Base-by-base conservation (phyloP, 2,113 vertebrate genomes). In the Corapipo altera region DNA sequence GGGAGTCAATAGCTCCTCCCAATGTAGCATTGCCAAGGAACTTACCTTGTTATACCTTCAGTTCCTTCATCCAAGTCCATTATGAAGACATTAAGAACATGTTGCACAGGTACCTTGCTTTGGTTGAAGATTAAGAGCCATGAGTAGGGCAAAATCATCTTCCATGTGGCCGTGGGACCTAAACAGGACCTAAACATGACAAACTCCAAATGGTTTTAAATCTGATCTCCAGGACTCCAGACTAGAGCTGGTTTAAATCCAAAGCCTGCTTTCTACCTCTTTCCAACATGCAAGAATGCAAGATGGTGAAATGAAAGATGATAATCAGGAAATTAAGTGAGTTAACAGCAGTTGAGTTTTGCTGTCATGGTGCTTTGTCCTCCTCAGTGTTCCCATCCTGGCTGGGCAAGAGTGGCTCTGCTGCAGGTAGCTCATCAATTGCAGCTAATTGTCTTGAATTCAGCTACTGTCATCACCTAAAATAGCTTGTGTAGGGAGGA, bases 321-420 rank as follows among this genome's bases (percentile, higher is more conserved):
- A 52, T 23, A 28, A 80, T 23, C 43, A 67, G 76, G 55, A 89
- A 46, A 19, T 15, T 26, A 49, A 54, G 44, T 16, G 46, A 19
- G 28, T 37, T 49, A 70, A 15, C 4, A 57, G 41, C 0, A 3
- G 41, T 9, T 70, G 41, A 73, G 41, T 44, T 91, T 41, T 46
- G 20, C 17, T 18, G 5, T 30, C 21, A 2, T 2, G 15, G n/a
- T 37, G 43, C 37, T 52, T 94, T 32, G 37, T 37, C 17, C 58
- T 76, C 54, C 58, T 22, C 21, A 5, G 35, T 4, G 11, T 44
- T 61, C 49, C 49, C 11, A 2, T 23, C 32, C 75, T 0, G 0
- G 28, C 78, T 55, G 62, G 67, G 33, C 52, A 78, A 64, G 48
- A 69, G 54, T 32, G 84, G 54, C 51, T 80, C 18, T 74, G 77